Conservation (phyloP, 2,797 vertebrate species). For the Hyperoplus immaculatus region DNA sequence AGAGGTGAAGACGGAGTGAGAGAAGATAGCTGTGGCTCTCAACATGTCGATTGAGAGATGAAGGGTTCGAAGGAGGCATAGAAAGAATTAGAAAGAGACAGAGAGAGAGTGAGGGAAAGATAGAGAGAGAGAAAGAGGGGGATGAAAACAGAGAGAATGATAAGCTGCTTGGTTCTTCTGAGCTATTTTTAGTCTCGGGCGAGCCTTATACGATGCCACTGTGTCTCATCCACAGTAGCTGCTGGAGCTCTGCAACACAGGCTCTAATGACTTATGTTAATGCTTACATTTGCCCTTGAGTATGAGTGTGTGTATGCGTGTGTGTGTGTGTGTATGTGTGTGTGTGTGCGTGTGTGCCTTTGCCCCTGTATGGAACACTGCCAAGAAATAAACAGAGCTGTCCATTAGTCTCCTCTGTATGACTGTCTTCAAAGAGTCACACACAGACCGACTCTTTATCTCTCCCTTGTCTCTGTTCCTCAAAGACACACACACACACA, state of each 20-base stretch:
- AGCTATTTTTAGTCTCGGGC: constrained; percentile 49
- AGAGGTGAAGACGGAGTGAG: neutral
- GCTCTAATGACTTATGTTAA: constrained; percentile 57
- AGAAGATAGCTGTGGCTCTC: neutral
- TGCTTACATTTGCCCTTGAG: constrained; percentile 22
- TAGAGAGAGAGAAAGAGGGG: neutral
- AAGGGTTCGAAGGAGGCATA: neutral
- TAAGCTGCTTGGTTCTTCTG: neutral
- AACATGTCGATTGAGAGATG: constrained; percentile 10
- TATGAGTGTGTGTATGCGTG: neutral
- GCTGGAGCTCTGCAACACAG: constrained; percentile 57
- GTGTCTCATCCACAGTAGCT: constrained; percentile 53
- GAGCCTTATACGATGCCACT: constrained; percentile 18
- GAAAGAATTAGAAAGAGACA: neutral
- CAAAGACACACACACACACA: neutral
- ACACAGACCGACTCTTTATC: neutral
- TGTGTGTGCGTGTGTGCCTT: neutral
- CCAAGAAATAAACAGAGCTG: constrained; percentile 48
- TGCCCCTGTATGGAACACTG: constrained; percentile 24
- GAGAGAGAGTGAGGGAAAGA: constrained; percentile 1
- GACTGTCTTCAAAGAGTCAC: constrained; percentile 38
- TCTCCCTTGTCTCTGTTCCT: neutral
- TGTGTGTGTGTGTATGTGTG: neutral
- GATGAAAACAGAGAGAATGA: constrained; percentile 15
- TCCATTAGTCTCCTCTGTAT: constrained; percentile 38